Conservation (phyloP, 2,113 vertebrate species). For the Salvelinus sp. region DNA sequence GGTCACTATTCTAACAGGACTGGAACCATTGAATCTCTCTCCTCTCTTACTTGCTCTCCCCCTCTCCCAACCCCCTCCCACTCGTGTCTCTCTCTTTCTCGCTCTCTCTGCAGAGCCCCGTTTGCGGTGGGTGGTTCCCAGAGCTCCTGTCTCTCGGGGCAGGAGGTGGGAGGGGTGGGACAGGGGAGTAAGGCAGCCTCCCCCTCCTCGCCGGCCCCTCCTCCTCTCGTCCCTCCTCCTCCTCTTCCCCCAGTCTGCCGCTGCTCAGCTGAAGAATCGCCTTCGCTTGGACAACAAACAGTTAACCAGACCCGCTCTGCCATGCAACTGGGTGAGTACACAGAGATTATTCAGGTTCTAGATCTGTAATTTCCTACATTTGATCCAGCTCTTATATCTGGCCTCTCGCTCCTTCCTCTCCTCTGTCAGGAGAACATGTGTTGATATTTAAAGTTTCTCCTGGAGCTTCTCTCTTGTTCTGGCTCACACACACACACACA, state of each 20-base stretch:
- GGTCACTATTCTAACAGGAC: constrained; percentile 42
- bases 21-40: not conserved
- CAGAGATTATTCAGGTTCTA: not conserved
- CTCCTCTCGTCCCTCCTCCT: constrained; percentile 59
- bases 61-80: no score
- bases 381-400: not conserved
- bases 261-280: constrained; percentile 82
- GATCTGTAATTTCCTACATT: no score
- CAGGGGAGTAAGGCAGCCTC: constrained; percentile 65
- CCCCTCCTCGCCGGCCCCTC: constrained; percentile 51
- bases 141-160: constrained; percentile 73
- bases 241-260: constrained; percentile 74
- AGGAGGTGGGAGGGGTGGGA: constrained; percentile 56
- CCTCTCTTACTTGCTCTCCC: no score
- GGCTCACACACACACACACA: constrained; percentile 50
- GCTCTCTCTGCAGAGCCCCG: constrained; percentile 77
- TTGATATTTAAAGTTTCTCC: constrained; percentile 45
- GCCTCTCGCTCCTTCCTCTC: constrained; percentile 11
- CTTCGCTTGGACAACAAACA: constrained; percentile 78
- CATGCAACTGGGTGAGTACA: constrained; percentile 82
- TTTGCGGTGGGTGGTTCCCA: constrained; percentile 76
- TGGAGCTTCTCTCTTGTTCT: constrained; percentile 5
- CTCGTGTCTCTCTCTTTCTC: no score
- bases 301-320: constrained; percentile 76
- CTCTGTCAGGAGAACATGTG: constrained; percentile 40